Base-by-base conservation (phyloP, 1,140 invertebrate species). In the Calliphora vicina region DNA sequence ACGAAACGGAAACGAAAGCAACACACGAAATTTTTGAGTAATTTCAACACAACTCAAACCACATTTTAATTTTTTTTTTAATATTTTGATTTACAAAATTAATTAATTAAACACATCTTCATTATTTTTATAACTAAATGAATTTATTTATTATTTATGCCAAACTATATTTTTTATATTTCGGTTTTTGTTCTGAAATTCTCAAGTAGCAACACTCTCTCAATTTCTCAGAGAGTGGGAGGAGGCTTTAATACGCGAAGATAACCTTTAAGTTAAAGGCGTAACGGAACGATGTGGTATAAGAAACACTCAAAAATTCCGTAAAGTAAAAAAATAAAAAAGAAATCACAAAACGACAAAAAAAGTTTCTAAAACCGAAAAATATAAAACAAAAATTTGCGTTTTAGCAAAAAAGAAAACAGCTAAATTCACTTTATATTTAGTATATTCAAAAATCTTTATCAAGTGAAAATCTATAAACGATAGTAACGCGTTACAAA, bases 241-340 rank as follows among this genome's bases (percentile, higher is more conserved):
- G 74, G 74, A 78, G 74, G 74, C 20, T 67, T 67, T 67, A 67
- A 67, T 67, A 23, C 61, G n/a, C 73, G 35, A 76, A 76, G 29
- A 78, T 78, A 78, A 78, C 74, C 74, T 78, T 78, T 78, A 43
- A 78, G 35, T 78, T 78, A 78, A 78, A 78, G 74, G 74, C 74
- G 74, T 78, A 78, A 45, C 74, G 74, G 43, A 45, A 78, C 74
- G 15, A 29, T 43, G 13, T 78, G 74, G 35, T 20, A 78, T 6
- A 45, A 45, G 74, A 43, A 78, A 78, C 74, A 78, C 74, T 78
- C 35, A 43, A 43, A 78, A 78, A 78, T 78, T 78, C 74, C 74
- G 74, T 78, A 78, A 78, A 35, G 20, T 67, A 23, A 20, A 67
- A 67, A 23, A 17, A n/a, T n/a, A 8, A 23, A 67, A 67, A 67